These are phyloP conservation scores for Bucco capensis DNA, from an alignment of 2,113 vertebrate genomes.

Conservation along the genomic window DNA sequence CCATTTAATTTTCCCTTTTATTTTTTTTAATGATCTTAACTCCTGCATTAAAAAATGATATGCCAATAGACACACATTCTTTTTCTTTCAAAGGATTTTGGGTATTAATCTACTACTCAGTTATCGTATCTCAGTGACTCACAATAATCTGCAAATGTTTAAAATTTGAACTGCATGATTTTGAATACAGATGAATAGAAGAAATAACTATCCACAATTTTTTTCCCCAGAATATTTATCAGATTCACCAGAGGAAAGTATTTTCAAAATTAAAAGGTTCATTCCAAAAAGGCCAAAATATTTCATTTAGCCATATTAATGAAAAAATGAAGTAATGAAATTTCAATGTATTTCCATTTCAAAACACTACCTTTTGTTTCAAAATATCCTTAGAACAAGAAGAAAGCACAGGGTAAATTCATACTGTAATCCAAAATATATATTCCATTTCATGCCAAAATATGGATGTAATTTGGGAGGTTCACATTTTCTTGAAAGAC, in stretches of 20 bases:
- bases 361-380: conserved; percentile 22
- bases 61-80: background rate
- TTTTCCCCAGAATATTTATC: background rate
- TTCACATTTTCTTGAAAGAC: background rate
- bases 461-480: conserved; percentile 29
- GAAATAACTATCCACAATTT: background rate
- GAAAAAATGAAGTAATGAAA: background rate
- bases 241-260: background rate
- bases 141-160: background rate
- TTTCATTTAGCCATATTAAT: background rate
- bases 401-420: background rate
- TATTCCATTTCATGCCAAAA: conserved; percentile 13
- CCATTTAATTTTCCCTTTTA: background rate
- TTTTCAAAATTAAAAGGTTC: background rate
- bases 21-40: background rate
- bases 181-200: background rate
- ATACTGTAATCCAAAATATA: conserved; percentile 34
- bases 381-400: conserved; percentile 7
- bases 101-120: background rate
- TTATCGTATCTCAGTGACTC: background rate
- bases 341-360: conserved; percentile 18
- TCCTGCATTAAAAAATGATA: background rate
- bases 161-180: background rate
- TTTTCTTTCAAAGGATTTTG: background rate
- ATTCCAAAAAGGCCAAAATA: background rate